Percentiles rank a stretch among this genome's conserved stretches.
These are phyloP conservation scores for Polymixis lichenea DNA, from an alignment of 2,888 invertebrate genomes.

Conservation along the genomic window DNA sequence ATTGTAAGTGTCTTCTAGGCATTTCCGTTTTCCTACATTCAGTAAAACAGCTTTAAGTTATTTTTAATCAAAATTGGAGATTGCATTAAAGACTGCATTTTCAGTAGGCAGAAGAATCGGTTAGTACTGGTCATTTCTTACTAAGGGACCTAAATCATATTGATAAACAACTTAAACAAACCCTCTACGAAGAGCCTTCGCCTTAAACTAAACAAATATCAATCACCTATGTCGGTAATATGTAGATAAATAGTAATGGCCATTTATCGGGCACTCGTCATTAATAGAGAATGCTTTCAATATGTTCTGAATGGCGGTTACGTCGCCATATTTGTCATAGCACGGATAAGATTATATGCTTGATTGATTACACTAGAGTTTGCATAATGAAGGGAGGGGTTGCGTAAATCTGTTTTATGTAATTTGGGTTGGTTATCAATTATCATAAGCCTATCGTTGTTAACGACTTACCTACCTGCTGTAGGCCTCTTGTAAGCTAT, in stretches of 20 bases:
- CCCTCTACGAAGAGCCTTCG: constrained; percentile 10
- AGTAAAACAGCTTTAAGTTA: no score
- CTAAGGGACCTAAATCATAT: neutral
- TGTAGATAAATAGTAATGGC: constrained; percentile 73
- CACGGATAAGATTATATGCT: constrained; percentile 65
- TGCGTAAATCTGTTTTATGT: constrained; percentile 58
- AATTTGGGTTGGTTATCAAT: constrained; percentile 50
- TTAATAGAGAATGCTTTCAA: constrained; percentile 72
- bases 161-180: neutral
- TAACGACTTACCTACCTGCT: neutral
- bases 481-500: neutral
- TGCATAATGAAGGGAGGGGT: constrained; percentile 57
- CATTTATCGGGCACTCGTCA: constrained; percentile 75
- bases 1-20: no score
- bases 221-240: constrained; percentile 64
- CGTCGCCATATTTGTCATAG: constrained; percentile 65
- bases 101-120: neutral
- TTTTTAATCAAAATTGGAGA: neutral
- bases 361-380: constrained; percentile 64
- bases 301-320: constrained; percentile 57
- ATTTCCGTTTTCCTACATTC: neutral
- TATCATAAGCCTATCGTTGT: constrained; percentile 13
- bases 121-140: no score
- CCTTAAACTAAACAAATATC: constrained; percentile 67
- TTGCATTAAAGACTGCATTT: neutral